A percentile compares a stretch with the other conserved stretches of the same genome.
phyloP scores from a whole-genome alignment of 2,888 invertebrate genomes.

The Acronicta aceris region DNA sequence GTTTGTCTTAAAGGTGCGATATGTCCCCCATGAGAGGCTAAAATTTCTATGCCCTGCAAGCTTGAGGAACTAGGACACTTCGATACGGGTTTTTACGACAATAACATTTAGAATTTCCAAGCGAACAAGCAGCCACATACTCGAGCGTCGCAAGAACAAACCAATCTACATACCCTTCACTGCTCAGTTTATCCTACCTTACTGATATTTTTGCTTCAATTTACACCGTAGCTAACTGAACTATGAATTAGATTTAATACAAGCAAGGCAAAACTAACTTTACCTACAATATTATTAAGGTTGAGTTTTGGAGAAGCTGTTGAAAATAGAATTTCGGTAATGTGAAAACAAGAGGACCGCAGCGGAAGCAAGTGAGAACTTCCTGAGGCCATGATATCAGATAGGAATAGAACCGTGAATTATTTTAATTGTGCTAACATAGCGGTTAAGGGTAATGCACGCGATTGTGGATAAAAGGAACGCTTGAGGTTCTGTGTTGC shows the following conservation, averaged over 20 bases:
- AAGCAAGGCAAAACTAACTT: slow-evolving; percentile 6
- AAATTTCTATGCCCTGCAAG: too few species aligned
- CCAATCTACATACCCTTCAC: slow-evolving; percentile 35
- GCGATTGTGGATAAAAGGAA: slow-evolving; percentile 28
- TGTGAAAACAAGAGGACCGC: slow-evolving; percentile 61
- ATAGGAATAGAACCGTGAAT: slow-evolving; percentile 53
- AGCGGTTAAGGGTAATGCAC: slow-evolving; percentile 30
- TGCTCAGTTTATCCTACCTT: slow-evolving; percentile 36
- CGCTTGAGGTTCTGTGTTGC: slow-evolving; percentile 27
- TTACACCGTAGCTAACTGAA: slow-evolving; percentile 50
- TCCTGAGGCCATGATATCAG: slow-evolving; percentile 57
- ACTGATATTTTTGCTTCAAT: slow-evolving; percentile 57
- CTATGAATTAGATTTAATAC: slow-evolving; percentile 46
- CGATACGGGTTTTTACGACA: background rate
- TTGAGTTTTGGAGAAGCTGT: slow-evolving; percentile 2
- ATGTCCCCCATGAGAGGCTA: too few species aligned
- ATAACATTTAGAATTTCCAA: slow-evolving; percentile 7
- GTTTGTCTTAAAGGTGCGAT: too few species aligned
- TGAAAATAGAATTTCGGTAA: slow-evolving; percentile 56
- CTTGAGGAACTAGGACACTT: too few species aligned
- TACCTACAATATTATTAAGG: background rate
- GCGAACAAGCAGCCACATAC: slow-evolving; percentile 12
- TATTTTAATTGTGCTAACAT: slow-evolving; percentile 60
- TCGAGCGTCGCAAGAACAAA: slow-evolving; percentile 18
- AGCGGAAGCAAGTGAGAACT: slow-evolving; percentile 61